phyloP scores from a whole-genome alignment of 2,888 invertebrate species.

The Harpagoxenus sublaevis region DNA sequence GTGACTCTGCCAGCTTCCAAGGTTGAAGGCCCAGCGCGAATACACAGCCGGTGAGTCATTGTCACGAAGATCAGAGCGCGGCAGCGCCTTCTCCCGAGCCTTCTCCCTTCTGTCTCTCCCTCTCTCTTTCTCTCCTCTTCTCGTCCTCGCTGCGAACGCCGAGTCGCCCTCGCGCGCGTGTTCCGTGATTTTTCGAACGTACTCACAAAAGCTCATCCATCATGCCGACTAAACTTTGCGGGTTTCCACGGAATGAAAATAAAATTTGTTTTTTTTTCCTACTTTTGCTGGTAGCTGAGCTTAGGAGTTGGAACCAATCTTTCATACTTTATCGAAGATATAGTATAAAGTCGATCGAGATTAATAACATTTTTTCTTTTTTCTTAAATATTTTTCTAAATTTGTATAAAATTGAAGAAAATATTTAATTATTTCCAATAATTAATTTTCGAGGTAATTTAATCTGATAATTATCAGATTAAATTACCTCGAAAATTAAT shows the following conservation, averaged over 20 bases:
- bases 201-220: background rate
- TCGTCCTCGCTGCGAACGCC: background rate
- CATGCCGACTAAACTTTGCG: background rate
- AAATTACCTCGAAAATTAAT: too few relatives aligned
- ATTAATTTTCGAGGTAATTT: background rate
- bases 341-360: background rate
- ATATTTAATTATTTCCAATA: background rate
- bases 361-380: background rate
- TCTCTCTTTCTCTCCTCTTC: background rate
- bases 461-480: too few relatives aligned
- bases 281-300: background rate
- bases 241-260: background rate
- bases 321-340: background rate
- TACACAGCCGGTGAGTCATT: slow-evolving; percentile 79
- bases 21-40: slow-evolving; percentile 70
- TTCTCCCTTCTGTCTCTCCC: slow-evolving; percentile 23
- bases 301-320: too few relatives aligned
- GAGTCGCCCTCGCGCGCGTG: background rate
- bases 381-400: background rate
- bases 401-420: background rate
- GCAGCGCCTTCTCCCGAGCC: background rate
- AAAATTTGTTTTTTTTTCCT: background rate
- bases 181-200: slow-evolving; percentile 24
- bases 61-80: slow-evolving; percentile 67
- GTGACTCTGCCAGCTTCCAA: slow-evolving; percentile 64